A percentile compares a stretch with the other conserved stretches of the same genome.
Conservation (phyloP, 2,888 invertebrate species). For the Cartodere bifasciata region DNA sequence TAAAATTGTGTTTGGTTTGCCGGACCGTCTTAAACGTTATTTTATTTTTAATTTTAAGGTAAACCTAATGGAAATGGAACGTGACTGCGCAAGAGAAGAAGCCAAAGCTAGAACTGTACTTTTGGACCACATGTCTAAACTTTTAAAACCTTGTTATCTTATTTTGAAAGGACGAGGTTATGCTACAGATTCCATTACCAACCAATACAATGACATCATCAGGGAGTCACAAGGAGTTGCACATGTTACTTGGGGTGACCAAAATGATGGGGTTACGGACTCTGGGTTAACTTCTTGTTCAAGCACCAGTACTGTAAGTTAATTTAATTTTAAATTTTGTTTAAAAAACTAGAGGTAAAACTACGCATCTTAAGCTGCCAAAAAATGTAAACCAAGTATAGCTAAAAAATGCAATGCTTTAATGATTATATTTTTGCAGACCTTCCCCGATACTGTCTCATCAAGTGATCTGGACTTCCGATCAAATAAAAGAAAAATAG, state of each 20-base stretch:
- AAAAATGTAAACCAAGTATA: too few relatives aligned
- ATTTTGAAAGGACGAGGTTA: conserved; percentile 46
- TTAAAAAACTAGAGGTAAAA: too few relatives aligned
- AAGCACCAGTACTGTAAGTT: too few relatives aligned
- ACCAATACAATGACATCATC: conserved; percentile 46
- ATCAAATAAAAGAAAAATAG: conserved; percentile 7
- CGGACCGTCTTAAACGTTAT: conserved; percentile 1
- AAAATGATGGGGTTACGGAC: conserved; percentile 34
- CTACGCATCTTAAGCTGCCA: too few relatives aligned
- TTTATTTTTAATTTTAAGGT: conserved; percentile 15
- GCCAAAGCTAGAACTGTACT: conserved; percentile 20
- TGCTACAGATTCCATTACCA: conserved; percentile 41
- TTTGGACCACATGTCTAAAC: conserved; percentile 31
- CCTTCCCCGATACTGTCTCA: too few relatives aligned
- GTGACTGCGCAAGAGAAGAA: conserved; percentile 20
- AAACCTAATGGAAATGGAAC: conserved; percentile 20
- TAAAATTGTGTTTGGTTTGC: too few relatives aligned
- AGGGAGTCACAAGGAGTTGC: conserved; percentile 46
- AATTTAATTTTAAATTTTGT: too few relatives aligned
- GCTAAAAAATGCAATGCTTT: too few relatives aligned
- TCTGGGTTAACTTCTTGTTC: conserved; percentile 18
- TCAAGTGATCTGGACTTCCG: conserved; percentile 13
- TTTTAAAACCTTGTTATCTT: conserved; percentile 45
- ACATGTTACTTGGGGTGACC: conserved; percentile 50
- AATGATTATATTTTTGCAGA: too few relatives aligned